A percentile compares a stretch with the other conserved stretches of the same genome.
Evolutionary conservation across 1,140 invertebrate species (phyloP).

Genomic region (Holcopasites calliopsidis): DNA sequence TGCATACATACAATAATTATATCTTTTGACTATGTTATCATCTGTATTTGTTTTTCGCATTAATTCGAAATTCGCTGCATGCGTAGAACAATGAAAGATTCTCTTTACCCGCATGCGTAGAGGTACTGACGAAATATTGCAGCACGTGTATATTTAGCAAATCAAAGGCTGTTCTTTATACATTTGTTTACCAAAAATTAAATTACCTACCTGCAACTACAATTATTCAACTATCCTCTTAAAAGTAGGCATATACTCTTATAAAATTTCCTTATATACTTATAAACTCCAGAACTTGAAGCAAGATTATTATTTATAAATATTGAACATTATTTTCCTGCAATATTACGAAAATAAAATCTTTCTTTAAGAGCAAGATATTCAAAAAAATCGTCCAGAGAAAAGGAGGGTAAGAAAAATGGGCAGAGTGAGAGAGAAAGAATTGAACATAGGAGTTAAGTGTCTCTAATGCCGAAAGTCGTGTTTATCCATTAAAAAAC

Average conservation of each 20-base stretch:
- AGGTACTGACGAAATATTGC: too few relatives aligned
- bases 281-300: slow-evolving; percentile 19
- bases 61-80: slow-evolving; percentile 6
- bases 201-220: slow-evolving; percentile 56
- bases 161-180: slow-evolving; percentile 21
- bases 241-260: too few relatives aligned
- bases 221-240: slow-evolving; percentile 8
- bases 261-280: slow-evolving; percentile 10
- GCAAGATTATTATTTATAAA: not conserved
- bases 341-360: slow-evolving; percentile 29
- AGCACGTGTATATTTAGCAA: slow-evolving; percentile 22
- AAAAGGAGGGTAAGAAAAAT: slow-evolving; percentile 30
- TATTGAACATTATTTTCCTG: slow-evolving; percentile 6
- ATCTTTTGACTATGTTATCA: slow-evolving; percentile 1
- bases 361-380: slow-evolving; percentile 3
- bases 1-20: slow-evolving; percentile 48
- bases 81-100: slow-evolving; percentile 18
- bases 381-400: slow-evolving; percentile 21
- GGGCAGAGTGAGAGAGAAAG: slow-evolving; percentile 47
- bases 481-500: not conserved
- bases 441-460: slow-evolving; percentile 32
- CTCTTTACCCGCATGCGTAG: slow-evolving; percentile 35
- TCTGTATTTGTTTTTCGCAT: slow-evolving; percentile 11
- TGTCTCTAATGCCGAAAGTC: not conserved
- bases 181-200: slow-evolving; percentile 3